Percentiles rank a stretch among this genome's conserved stretches.
Conservation (phyloP, 2,888 invertebrate genomes). For the Tyria jacobaeae region DNA sequence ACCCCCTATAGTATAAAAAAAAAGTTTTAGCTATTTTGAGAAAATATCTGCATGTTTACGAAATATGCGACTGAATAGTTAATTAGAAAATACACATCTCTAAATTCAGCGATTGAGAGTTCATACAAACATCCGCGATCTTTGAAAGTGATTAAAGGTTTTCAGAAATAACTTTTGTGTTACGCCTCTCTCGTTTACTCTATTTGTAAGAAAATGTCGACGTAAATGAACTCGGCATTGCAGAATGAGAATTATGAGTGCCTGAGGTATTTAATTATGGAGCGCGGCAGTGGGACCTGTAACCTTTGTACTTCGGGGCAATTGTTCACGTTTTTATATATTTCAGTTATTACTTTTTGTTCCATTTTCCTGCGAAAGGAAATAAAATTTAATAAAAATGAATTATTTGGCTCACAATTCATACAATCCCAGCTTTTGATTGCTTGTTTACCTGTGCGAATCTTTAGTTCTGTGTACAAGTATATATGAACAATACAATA, state of each 20-base stretch:
- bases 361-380: not conserved
- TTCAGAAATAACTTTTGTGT: conserved; percentile 5
- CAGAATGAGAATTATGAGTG: conserved; percentile 14
- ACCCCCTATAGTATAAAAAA: too few relatives aligned
- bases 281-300: conserved; percentile 4
- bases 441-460: too few relatives aligned
- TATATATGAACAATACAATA: too few relatives aligned
- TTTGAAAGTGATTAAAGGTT: conserved; percentile 2
- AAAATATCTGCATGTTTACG: not conserved
- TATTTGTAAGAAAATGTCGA: conserved; percentile 16
- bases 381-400: not conserved
- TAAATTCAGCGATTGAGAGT: conserved; percentile 3
- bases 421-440: not conserved
- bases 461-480: too few relatives aligned
- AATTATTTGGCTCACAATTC: not conserved
- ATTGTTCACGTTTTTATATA: conserved; percentile 2
- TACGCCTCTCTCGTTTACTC: conserved; percentile 1
- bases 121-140: not conserved
- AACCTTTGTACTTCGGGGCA: not conserved
- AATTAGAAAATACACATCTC: not conserved
- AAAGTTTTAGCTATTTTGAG: conserved; percentile 4
- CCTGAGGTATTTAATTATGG: conserved; percentile 19
- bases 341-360: not conserved
- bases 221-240: conserved; percentile 13
- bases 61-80: not conserved